Evolutionary conservation across 53 echinoderm and acorn worm species (phyloP).

Genomic region (Hippasteria phrygiana): DNA sequence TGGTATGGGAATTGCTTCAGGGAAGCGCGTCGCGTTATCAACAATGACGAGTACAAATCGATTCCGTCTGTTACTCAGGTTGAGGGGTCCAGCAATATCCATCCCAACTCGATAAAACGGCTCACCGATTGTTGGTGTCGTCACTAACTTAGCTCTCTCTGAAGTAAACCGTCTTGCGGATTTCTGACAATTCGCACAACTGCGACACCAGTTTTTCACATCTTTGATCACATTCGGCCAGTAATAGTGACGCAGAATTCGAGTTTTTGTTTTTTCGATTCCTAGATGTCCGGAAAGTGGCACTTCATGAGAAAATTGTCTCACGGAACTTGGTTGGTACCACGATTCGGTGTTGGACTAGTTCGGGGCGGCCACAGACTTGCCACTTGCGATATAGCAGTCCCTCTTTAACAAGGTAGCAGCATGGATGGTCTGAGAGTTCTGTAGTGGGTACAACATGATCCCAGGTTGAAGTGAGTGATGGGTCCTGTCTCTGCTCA

Average conservation of each 20-base stretch:
- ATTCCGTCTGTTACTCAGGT: slow-evolving; percentile 17
- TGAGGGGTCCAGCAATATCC: slow-evolving; percentile 11
- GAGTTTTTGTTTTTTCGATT: not conserved
- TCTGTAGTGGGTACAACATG: too few species aligned
- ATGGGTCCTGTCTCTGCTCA: too few species aligned
- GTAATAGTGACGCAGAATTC: not conserved
- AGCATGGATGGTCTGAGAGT: too few species aligned
- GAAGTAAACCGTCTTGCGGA: slow-evolving; percentile 10
- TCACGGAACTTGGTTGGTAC: not conserved
- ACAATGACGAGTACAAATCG: slow-evolving; percentile 21
- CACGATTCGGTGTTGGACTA: not conserved
- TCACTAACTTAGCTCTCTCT: slow-evolving; percentile 12
- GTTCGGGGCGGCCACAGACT: too few species aligned
- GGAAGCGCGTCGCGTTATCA: slow-evolving; percentile 9
- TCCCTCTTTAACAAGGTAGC: not conserved
- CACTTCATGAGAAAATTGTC: not conserved
- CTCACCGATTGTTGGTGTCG: slow-evolving; percentile 2
- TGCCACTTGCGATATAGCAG: too few species aligned
- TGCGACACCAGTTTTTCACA: slow-evolving; percentile 1
- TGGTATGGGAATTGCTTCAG: slow-evolving; percentile 35
- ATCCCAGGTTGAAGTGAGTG: too few species aligned
- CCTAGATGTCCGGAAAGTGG: too few species aligned
- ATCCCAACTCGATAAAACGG: slow-evolving; percentile 6
- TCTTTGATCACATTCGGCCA: slow-evolving; percentile 16
- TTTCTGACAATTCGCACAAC: not conserved